phyloP scores from a whole-genome alignment of 1,140 invertebrate genomes.

The Drosophila baimaii region DNA sequence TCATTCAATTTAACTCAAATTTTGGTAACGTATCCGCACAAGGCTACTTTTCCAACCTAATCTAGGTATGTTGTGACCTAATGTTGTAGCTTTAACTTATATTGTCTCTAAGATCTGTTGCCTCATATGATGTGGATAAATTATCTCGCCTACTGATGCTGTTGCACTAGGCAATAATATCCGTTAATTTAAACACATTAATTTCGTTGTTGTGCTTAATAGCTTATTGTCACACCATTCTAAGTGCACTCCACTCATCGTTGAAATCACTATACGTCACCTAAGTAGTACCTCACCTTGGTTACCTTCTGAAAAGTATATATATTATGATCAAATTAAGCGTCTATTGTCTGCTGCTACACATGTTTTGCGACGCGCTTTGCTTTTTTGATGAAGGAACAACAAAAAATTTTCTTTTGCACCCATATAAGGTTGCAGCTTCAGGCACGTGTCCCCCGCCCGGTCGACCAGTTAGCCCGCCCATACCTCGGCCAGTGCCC shows the following conservation, averaged over 20 bases:
- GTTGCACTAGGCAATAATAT: too few species aligned
- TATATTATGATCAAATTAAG: conserved; percentile 14
- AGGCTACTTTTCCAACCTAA: too few species aligned
- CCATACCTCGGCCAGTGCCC: not conserved
- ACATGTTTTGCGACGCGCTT: conserved; percentile 39
- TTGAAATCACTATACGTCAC: too few species aligned
- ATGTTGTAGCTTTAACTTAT: too few species aligned
- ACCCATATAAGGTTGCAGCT: conserved; percentile 62
- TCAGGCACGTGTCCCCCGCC: not conserved
- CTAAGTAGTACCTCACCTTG: not conserved
- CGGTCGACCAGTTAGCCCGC: not conserved
- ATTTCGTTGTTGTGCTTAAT: not conserved
- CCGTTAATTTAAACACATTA: not conserved
- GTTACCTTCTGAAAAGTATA: not conserved
- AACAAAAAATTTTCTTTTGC: conserved; percentile 13
- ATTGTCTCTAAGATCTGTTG: too few species aligned
- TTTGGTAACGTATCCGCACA: too few species aligned
- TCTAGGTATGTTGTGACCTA: too few species aligned
- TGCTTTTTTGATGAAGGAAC: conserved; percentile 5
- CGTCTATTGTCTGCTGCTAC: conserved; percentile 35
- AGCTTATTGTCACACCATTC: not conserved
- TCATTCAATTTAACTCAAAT: too few species aligned
- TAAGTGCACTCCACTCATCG: not conserved
- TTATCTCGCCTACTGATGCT: too few species aligned
- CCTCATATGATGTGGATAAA: too few species aligned